Percentiles rank a stretch among this genome's conserved stretches.
Evolutionary conservation across 2,888 invertebrate species (phyloP).

Genomic region (Troilus luridus): DNA sequence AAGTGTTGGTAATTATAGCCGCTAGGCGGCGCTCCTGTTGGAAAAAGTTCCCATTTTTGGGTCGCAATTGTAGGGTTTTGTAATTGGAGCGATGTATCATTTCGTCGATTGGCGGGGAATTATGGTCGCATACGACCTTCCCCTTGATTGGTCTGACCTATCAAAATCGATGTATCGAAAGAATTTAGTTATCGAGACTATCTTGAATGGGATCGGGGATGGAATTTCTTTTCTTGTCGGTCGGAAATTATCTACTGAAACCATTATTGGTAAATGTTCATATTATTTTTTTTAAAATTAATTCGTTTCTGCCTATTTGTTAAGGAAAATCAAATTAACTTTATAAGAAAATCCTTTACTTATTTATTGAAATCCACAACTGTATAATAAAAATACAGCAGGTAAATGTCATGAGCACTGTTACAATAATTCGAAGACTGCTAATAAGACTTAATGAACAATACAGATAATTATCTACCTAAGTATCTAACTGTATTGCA

Average conservation of each 20-base stretch:
- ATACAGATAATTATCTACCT: too few species aligned
- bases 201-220: background rate
- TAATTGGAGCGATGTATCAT: conserved; percentile 27
- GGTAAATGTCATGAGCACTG: too few species aligned
- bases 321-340: too few species aligned
- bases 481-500: too few species aligned
- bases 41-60: conserved; percentile 36
- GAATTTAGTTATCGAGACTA: background rate
- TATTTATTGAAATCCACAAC: too few species aligned
- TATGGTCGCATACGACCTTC: background rate
- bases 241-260: background rate
- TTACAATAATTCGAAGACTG: too few species aligned
- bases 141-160: background rate
- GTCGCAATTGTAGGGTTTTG: conserved; percentile 23
- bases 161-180: background rate
- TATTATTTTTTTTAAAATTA: background rate
- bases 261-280: background rate
- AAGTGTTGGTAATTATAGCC: conserved; percentile 29
- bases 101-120: background rate
- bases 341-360: too few species aligned
- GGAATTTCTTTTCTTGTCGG: background rate
- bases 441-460: too few species aligned
- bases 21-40: background rate
- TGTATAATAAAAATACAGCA: too few species aligned
- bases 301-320: too few species aligned